These are phyloP conservation scores for Lepisosteus osseus DNA, from an alignment of 2,113 vertebrate genomes.

Conservation along the genomic window DNA sequence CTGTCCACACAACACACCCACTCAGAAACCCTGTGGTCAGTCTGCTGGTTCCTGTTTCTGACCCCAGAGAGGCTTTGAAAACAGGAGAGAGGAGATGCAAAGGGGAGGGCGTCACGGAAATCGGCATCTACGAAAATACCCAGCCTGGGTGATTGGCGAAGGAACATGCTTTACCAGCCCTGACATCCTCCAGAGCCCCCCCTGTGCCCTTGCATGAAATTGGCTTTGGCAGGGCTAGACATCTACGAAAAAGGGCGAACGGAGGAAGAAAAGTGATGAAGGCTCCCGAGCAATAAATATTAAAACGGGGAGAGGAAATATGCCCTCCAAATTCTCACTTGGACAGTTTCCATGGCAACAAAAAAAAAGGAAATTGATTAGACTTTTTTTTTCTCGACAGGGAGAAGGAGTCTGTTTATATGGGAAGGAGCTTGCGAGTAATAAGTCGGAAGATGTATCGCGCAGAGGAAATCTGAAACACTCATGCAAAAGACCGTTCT, in stretches of 20 bases:
- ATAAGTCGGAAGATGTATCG: neutral
- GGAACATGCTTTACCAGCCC: neutral
- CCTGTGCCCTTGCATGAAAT: constrained; percentile 28
- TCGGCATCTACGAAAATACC: too few species aligned
- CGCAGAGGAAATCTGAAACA: neutral
- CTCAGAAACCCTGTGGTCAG: constrained; percentile 11
- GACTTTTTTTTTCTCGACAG: constrained; percentile 43
- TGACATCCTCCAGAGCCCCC: neutral
- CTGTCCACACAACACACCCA: neutral
- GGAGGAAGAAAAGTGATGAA: too few species aligned
- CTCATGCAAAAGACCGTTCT: neutral
- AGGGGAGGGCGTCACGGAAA: too few species aligned
- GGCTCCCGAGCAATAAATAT: too few species aligned
- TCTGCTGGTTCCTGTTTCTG: too few species aligned
- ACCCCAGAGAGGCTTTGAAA: too few species aligned
- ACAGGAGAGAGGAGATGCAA: too few species aligned
- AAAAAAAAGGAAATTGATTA: constrained; percentile 53
- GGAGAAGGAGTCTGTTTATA: constrained; percentile 24
- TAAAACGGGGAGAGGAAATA: too few species aligned
- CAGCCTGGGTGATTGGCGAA: too few species aligned
- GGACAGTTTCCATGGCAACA: constrained; percentile 66
- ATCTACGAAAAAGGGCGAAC: too few species aligned
- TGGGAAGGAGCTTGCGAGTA: constrained; percentile 17
- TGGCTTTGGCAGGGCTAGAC: constrained; percentile 43
- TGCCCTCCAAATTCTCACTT: constrained; percentile 30